Evolutionary conservation across 1,140 invertebrate genomes (phyloP), one percentile per base, ranked within the genome.

Genomic region (Drosophila leontia): DNA sequence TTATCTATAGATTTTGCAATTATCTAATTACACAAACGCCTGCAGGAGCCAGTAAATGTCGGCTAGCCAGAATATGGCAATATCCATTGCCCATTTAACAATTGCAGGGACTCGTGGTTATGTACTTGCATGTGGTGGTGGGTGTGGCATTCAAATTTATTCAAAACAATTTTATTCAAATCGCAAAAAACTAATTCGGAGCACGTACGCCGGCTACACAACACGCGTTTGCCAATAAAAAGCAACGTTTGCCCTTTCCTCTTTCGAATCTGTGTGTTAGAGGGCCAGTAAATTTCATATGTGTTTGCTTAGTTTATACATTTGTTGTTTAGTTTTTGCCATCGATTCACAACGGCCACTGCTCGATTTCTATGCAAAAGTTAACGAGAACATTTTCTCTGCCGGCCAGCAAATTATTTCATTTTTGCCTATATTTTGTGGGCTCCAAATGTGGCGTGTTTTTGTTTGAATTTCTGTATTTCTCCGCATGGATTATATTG

Each of bases 91-190:
- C 80, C 79, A 86, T 82, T 86, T 82, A 86, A 82, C 81, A 59
- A 71, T 64, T 61, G 47, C 57, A 79, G 42, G 13, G 39, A 47
- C 15, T 55, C 11, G 56, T 50, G 13, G 37, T 44, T 69, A 32
- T 67, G 62, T 69, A 67, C 47, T 63, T 39, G 42, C 45, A 34
- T 19, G 42, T 58, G 26, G 1, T 11, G 42, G 35, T 32, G 48
- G 50, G 68, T 68, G 58, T 83, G 77, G 80, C 72, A 83, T 78
- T 88, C 84, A 83, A 87, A 87, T 87, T 87, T 87, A 88, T 87
- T 87, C 83, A 87, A 87, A 87, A 87, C 83, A 87, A 87, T 88
- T 87, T 83, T 83, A 88, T 87, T 83, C 83, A 87, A 87, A 87
- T 87, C 83, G 84, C 83, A 87, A 87, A 87, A 88, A 87, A 87